Evolutionary conservation across 30 jellyfish, hydroid and myxozoan species (phyloP).

Genomic region (Mastigias papua): DNA sequence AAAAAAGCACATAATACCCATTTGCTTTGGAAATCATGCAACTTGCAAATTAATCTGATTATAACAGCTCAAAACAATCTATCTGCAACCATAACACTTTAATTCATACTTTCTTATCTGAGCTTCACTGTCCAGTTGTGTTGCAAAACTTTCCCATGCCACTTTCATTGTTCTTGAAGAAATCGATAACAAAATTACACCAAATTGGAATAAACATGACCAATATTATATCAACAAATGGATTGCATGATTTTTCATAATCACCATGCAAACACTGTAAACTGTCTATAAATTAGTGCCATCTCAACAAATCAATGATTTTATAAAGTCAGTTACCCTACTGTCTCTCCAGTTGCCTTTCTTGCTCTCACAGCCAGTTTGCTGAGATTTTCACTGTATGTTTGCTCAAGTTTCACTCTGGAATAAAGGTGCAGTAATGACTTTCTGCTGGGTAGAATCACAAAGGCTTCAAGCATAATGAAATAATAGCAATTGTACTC

Average conservation of each 20-base stretch:
- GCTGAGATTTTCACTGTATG: slow-evolving; percentile 84
- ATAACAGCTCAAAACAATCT: no score
- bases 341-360: slow-evolving; percentile 87
- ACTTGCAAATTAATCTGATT: not conserved
- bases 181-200: not conserved
- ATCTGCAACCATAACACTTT: not conserved
- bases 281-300: no score
- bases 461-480: no score
- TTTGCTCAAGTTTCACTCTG: slow-evolving; percentile 82
- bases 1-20: no score
- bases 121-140: slow-evolving; percentile 85
- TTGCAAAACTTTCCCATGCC: slow-evolving; percentile 91
- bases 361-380: slow-evolving; percentile 84
- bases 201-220: not conserved
- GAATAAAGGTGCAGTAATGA: no score
- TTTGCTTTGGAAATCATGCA: not conserved
- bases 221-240: no score
- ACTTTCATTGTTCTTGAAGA: slow-evolving; percentile 56
- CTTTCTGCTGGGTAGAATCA: no score
- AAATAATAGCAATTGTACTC: no score
- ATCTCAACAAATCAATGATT: no score
- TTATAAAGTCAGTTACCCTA: slow-evolving; percentile 78
- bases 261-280: no score
- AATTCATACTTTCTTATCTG: slow-evolving; percentile 77
- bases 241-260: not conserved